Evolutionary conservation across 2,888 invertebrate genomes (phyloP).

Genomic region (Tinea semifulvella): DNA sequence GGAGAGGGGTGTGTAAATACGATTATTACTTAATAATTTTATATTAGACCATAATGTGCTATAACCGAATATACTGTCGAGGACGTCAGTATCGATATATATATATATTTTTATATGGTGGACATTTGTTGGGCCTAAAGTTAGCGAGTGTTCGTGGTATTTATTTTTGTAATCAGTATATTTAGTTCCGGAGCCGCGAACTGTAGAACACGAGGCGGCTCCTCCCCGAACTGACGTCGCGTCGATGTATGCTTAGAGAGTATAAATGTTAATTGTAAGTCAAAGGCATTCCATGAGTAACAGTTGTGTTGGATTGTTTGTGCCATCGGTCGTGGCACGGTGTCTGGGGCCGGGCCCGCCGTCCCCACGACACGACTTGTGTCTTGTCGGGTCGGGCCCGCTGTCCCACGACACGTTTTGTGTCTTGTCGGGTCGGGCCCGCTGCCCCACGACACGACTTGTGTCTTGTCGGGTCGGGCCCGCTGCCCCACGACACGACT

Average conservation of each 20-base stretch:
- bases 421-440: slow-evolving; percentile 14
- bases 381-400: not conserved
- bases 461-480: slow-evolving; percentile 24
- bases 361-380: no score
- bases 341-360: no score
- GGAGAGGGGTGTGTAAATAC: slow-evolving; percentile 41
- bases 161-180: no score
- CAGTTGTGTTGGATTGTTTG: not conserved
- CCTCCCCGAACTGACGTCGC: no score
- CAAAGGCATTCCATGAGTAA: not conserved
- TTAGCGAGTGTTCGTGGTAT: no score
- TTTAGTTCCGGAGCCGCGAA: no score
- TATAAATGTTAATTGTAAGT: not conserved
- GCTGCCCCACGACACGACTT: slow-evolving; percentile 31
- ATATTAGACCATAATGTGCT: slow-evolving; percentile 61
- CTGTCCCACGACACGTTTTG: not conserved
- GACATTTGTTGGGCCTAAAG: no score
- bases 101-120: no score
- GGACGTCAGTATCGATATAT: no score
- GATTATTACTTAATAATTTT: slow-evolving; percentile 56
- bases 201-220: no score
- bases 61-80: slow-evolving; percentile 32
- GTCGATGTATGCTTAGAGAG: no score
- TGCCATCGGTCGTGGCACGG: no score
- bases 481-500: slow-evolving; percentile 27